Evolutionary conservation across 2,797 vertebrate genomes (phyloP).

Genomic region (Lagocephalus sceleratus): DNA sequence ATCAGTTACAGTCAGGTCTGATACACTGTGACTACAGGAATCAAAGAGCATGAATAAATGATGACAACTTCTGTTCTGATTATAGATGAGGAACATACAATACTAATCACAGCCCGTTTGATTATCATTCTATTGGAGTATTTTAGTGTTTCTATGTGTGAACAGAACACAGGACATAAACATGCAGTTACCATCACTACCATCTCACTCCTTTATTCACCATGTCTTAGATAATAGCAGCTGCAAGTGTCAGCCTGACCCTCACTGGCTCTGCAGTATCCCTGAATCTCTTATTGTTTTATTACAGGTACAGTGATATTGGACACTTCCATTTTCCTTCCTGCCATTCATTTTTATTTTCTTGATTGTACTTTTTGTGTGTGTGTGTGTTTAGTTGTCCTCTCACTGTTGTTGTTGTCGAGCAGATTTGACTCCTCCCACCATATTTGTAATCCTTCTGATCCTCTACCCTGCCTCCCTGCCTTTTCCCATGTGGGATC

Average conservation of each 20-base stretch:
- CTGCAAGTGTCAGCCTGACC: slow-evolving; percentile 39
- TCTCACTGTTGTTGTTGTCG: slow-evolving; percentile 68
- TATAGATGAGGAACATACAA: too few relatives aligned
- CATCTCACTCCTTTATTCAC: neutral
- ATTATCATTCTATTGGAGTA: neutral
- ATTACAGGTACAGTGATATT: neutral
- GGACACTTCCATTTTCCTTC: neutral
- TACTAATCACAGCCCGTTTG: too few relatives aligned
- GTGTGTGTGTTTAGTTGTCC: neutral
- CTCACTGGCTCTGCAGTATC: slow-evolving; percentile 8
- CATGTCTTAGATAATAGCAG: slow-evolving; percentile 11
- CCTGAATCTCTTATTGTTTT: neutral
- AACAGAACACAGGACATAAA: too few relatives aligned
- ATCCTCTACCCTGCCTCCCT: slow-evolving; percentile 63
- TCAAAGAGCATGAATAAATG: slow-evolving; percentile 4
- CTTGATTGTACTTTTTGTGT: slow-evolving; percentile 10
- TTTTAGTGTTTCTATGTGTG: neutral
- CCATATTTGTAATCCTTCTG: slow-evolving; percentile 87
- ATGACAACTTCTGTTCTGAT: neutral
- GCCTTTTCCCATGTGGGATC: slow-evolving; percentile 65
- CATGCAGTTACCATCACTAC: neutral
- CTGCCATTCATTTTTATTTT: neutral
- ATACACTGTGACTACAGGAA: too few relatives aligned
- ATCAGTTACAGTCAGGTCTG: too few relatives aligned
- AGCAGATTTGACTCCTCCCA: slow-evolving; percentile 86